Evolutionary conservation across 2,888 invertebrate species (phyloP), one percentile per base, ranked within the genome.

Genomic region (Auanema sp.): DNA sequence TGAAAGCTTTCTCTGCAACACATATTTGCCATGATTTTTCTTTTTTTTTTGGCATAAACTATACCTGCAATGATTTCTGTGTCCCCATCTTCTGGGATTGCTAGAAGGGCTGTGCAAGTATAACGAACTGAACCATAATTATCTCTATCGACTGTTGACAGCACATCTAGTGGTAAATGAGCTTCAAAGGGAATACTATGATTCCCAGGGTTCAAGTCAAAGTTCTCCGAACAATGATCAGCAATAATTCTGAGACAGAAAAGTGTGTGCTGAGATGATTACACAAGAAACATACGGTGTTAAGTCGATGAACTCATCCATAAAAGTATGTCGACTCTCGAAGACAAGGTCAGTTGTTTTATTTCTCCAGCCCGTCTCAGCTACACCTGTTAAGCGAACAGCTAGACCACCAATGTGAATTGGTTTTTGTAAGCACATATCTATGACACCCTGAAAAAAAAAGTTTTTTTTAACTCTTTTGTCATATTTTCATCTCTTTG

Each of bases 1-100:
- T 69, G 59, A 81, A 75, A 40, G 75, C 72, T 40, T 74, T 74
- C 60, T 81, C 81, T 73, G 47, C 40, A 75, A 62, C 6, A 10
- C 2, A 21, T 5, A 25, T 16, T 44, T 44, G 16, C 10, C 10
- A 47, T 18, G 6, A 47, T 3, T 43, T 43, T 43, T 43, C 43
- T 14, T 12, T 43, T 12, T 11, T 43, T 43, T 43, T 43, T 14
- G 10, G 47, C 47, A 10, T 21, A 47, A 5, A 18, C 47, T 47
- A 53, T n/a, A 79, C 79, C 79, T 43, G 81, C 77, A n/a, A 81
- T 69, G 14, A 81, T 67, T 60, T 81, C 77, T n/a, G 76, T 81
- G 33, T 78, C 81, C 12, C 80, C 81, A 44, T 76, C 74, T 52
- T 81, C 81, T 2, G 80, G 78, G n/a, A 81, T 71, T 44, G 78